These are phyloP conservation scores for Orthosia gothica DNA, from an alignment of 2,888 invertebrate species.

Conservation along the genomic window DNA sequence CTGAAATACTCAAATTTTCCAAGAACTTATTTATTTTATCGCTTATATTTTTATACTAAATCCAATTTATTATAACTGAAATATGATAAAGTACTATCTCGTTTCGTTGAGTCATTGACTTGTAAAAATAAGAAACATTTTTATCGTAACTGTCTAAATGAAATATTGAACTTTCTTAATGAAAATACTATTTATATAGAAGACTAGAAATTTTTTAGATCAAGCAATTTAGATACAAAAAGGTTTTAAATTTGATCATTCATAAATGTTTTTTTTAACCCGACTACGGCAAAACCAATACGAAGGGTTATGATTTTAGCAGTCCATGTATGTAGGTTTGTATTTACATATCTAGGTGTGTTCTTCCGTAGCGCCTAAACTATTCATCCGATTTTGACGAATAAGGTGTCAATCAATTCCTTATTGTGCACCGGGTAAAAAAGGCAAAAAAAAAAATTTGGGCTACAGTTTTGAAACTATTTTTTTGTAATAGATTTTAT, in stretches of 20 bases:
- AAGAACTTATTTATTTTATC: background rate
- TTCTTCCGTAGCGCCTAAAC: no score
- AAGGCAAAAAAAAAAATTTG: no score
- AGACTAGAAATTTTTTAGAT: background rate
- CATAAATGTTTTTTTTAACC: no score
- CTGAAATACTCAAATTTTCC: background rate
- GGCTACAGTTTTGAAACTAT: no score
- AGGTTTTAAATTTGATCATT: background rate
- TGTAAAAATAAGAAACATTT: constrained; percentile 26
- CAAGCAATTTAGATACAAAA: constrained; percentile 1
- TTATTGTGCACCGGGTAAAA: no score
- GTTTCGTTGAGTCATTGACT: constrained; percentile 18
- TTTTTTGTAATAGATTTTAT: no score
- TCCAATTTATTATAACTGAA: constrained; percentile 30
- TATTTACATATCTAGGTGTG: no score
- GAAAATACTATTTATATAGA: constrained; percentile 9
- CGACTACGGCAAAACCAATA: no score
- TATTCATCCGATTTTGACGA: no score
- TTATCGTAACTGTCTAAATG: constrained; percentile 28
- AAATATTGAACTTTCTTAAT: constrained; percentile 24
- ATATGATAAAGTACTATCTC: constrained; percentile 17
- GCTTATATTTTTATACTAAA: constrained; percentile 15
- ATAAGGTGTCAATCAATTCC: no score
- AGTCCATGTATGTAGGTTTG: no score
- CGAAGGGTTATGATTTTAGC: no score